Evolutionary conservation across 23 tunicate species (phyloP).

Genomic region (Trididemnum miniatum): DNA sequence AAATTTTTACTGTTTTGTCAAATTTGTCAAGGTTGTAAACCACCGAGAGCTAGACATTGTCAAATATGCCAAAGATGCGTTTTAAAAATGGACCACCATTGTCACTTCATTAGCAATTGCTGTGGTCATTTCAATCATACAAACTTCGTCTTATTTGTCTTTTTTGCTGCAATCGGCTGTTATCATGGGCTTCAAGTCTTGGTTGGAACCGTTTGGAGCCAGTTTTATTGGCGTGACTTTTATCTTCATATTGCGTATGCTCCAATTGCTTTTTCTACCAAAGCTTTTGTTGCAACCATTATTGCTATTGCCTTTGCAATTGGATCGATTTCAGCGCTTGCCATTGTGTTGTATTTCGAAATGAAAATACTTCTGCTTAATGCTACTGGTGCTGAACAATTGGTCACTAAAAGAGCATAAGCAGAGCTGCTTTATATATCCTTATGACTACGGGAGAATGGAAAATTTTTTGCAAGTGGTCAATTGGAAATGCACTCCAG

Average conservation of each 20-base stretch:
- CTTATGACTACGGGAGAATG: constrained; percentile 63
- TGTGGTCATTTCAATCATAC: constrained; percentile 90
- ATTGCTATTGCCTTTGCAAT: constrained; percentile 75
- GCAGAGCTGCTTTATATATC: constrained; percentile 52
- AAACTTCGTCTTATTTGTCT: constrained; percentile 72
- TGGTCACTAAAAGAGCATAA: constrained; percentile 87
- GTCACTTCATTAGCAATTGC: constrained; percentile 93
- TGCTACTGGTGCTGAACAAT: constrained; percentile 87
- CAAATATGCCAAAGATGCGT: constrained; percentile 82
- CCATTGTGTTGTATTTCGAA: constrained; percentile 76
- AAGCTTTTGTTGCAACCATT: constrained; percentile 66
- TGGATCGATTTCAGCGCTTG: constrained; percentile 89
- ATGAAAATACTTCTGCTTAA: constrained; percentile 53
- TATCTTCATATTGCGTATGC: constrained; percentile 20
- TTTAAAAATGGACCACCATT: constrained; percentile 98
- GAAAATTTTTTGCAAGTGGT: constrained; percentile 53
- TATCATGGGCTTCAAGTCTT: constrained; percentile 57
- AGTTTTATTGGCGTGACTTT: constrained; percentile 37
- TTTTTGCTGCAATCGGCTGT: constrained; percentile 93
- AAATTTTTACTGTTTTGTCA: constrained; percentile 87
- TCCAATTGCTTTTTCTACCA: constrained; percentile 52
- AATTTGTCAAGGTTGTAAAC: constrained; percentile 86
- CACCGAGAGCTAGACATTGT: constrained; percentile 96
- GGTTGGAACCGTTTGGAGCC: constrained; percentile 45
- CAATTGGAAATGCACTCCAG: constrained; percentile 60